Evolutionary conservation across 2,113 vertebrate species (phyloP).

Genomic region (Xerus inauris): DNA sequence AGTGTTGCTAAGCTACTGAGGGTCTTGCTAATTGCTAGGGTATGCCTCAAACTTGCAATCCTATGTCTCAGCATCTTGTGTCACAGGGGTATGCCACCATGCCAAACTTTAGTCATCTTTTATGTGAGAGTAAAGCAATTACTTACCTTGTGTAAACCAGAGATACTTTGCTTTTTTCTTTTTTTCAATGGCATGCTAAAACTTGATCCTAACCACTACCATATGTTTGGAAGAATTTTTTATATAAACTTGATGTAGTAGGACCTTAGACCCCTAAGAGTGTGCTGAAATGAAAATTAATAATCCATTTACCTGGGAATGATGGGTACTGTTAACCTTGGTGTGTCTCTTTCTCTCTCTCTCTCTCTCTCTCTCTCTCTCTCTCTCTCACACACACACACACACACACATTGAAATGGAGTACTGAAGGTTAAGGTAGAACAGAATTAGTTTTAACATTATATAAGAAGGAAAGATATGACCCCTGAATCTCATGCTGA

Average conservation of each 20-base stretch:
- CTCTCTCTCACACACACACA: too few species aligned
- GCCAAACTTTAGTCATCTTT: neutral
- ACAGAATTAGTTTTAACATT: slow-evolving; percentile 9
- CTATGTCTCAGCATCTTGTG: too few species aligned
- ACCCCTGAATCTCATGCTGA: neutral
- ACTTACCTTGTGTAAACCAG: neutral
- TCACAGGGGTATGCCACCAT: too few species aligned
- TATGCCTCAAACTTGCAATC: too few species aligned
- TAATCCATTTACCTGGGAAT: neutral
- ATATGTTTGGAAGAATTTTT: neutral
- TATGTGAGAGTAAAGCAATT: neutral
- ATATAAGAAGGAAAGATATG: neutral
- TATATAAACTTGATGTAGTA: neutral
- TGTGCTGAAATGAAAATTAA: neutral
- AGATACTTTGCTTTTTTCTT: neutral
- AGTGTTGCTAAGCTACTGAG: too few species aligned
- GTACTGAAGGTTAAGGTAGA: neutral
- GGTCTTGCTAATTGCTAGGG: too few species aligned
- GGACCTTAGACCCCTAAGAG: neutral
- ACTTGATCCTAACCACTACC: neutral
- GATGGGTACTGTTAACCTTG: neutral
- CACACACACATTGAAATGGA: neutral
- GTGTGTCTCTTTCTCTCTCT: neutral
- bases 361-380: neutral
- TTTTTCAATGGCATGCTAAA: neutral